Evolutionary conservation across 2,113 vertebrate species (phyloP).

Genomic region (Petaurus breviceps): DNA sequence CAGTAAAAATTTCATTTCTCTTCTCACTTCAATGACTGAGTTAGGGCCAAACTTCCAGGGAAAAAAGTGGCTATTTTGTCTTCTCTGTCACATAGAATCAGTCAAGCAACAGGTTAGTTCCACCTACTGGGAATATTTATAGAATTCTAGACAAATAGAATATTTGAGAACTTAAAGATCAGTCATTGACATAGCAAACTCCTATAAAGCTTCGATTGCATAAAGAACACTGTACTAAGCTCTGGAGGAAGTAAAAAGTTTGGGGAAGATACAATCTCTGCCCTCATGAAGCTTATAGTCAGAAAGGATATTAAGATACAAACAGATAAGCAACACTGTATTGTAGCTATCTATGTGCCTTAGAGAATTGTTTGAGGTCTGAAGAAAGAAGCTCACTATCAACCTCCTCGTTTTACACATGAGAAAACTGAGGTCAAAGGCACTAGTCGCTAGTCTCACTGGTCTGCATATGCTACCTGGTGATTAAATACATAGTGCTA

Average conservation of each 20-base stretch:
- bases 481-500: background rate
- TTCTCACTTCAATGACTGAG: background rate
- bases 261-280: background rate
- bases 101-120: background rate
- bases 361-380: background rate
- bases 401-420: background rate
- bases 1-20: conserved; percentile 62
- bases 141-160: no score
- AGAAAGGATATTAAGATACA: background rate
- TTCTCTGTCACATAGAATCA: background rate
- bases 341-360: background rate
- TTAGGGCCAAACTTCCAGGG: background rate
- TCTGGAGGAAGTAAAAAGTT: background rate
- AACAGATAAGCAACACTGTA: background rate
- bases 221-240: background rate
- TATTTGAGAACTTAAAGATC: background rate
- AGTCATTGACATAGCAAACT: background rate
- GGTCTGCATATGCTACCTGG: background rate
- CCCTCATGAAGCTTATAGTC: background rate
- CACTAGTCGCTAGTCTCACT: background rate
- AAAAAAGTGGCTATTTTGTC: background rate
- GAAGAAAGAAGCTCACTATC: background rate
- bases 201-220: background rate
- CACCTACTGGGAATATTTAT: background rate
- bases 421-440: background rate